Conservation (phyloP, 2,888 invertebrate genomes). For the Tipula lateralis region DNA sequence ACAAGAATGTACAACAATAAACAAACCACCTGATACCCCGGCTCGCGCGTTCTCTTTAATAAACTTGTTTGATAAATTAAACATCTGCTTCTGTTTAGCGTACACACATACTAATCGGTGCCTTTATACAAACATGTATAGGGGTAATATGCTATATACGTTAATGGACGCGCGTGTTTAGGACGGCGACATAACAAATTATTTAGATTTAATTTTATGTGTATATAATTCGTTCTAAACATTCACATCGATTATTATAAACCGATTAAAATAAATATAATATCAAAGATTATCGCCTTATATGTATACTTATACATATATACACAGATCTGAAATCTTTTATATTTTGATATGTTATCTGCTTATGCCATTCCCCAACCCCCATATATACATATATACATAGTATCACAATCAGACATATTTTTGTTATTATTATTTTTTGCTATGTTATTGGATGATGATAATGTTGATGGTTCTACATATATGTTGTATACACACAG, state of each 20-base stretch:
- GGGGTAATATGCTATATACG: neutral
- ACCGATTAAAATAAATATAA: neutral
- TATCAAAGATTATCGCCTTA: neutral
- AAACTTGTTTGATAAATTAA: neutral
- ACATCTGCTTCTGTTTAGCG: constrained; percentile 4
- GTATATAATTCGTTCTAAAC: neutral
- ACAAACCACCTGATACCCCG: neutral
- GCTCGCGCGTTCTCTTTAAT: neutral
- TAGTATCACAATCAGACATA: neutral
- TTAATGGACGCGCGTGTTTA: neutral
- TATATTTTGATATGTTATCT: neutral
- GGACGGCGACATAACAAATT: too few species aligned
- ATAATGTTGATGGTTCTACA: neutral
- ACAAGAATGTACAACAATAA: neutral
- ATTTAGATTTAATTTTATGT: neutral
- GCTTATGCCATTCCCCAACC: neutral
- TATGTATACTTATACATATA: too few species aligned
- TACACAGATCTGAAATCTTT: neutral
- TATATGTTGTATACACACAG: neutral
- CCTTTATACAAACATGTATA: neutral
- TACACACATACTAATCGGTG: neutral
- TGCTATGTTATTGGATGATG: neutral
- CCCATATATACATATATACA: too few species aligned
- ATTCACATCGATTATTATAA: neutral
- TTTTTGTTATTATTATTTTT: neutral